phyloP scores from a whole-genome alignment of 1,140 invertebrate species.

The Temnothorax longispinosus region DNA sequence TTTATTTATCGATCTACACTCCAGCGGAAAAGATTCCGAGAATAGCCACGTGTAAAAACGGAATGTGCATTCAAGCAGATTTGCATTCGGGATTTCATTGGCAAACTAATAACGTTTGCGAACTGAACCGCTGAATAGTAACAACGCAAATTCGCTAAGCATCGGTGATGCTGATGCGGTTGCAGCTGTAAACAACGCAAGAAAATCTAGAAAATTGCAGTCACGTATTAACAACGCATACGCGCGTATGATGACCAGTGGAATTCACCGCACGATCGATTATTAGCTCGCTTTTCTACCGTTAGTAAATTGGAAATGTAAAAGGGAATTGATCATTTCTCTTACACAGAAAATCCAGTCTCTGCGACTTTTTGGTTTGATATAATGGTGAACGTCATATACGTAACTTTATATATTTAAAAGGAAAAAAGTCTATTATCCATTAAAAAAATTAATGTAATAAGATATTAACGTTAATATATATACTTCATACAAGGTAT shows the following conservation, averaged over 20 bases:
- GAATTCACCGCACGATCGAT: slow-evolving; percentile 34
- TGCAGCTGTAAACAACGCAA: slow-evolving; percentile 2
- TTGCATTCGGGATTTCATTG: not conserved
- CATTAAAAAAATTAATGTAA: slow-evolving; percentile 17
- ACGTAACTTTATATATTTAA: not conserved
- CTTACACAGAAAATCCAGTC: not conserved
- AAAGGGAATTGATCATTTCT: slow-evolving; percentile 10
- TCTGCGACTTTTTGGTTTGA: not conserved
- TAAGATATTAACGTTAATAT: not conserved
- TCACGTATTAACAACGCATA: not conserved
- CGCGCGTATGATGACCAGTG: not conserved
- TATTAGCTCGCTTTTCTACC: slow-evolving; percentile 20
- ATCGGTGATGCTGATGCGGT: not conserved
- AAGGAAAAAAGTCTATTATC: not conserved
- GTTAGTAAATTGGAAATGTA: not conserved
- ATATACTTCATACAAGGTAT: not conserved
- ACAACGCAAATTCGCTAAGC: not conserved
- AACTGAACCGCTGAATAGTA: not conserved
- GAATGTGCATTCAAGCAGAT: not conserved
- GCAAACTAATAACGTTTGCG: not conserved
- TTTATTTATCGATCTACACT: not conserved
- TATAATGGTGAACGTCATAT: not conserved
- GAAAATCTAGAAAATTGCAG: slow-evolving; percentile 29
- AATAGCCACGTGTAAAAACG: not conserved
- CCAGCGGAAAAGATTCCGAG: not conserved